Conservation (phyloP, 2,888 invertebrate species). For the Chymomyza amoena region DNA sequence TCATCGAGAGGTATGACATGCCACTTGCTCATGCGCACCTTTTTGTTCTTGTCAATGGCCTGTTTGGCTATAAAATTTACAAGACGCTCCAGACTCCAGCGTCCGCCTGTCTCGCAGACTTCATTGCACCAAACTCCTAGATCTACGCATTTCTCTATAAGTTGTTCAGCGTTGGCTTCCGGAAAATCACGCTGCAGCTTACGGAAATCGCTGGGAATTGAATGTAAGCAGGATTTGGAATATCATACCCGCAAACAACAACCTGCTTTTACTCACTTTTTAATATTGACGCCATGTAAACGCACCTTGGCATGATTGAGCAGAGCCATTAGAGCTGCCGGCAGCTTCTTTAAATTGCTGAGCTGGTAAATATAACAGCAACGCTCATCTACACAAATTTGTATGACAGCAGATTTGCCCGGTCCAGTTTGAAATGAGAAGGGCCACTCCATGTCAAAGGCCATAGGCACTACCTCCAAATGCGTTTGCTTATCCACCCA, state of each 20-base stretch:
- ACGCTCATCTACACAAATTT: constrained; percentile 81
- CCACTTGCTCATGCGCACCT: constrained; percentile 83
- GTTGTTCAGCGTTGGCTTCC: constrained; percentile 80
- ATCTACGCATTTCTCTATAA: constrained; percentile 82
- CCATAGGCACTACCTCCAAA: constrained; percentile 79
- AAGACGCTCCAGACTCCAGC: constrained; percentile 83
- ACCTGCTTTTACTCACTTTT: constrained; percentile 79
- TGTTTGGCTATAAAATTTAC: constrained; percentile 80
- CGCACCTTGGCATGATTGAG: constrained; percentile 81
- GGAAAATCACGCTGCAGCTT: constrained; percentile 83
- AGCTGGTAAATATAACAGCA: constrained; percentile 82
- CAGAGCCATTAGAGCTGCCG: constrained; percentile 80
- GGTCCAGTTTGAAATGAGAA: constrained; percentile 82
- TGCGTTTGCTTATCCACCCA: constrained; percentile 73
- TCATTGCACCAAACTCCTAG: constrained; percentile 81
- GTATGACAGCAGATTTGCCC: constrained; percentile 82
- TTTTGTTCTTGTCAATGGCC: constrained; percentile 81
- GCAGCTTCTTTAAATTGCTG: constrained; percentile 80
- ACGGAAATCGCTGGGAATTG: constrained; percentile 80
- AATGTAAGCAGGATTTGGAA: background rate
- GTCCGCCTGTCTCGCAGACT: constrained; percentile 79
- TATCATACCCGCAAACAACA: background rate
- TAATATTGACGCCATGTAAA: constrained; percentile 83
- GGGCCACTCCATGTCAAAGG: constrained; percentile 85
- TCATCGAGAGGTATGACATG: constrained; percentile 80